Evolutionary conservation across 1,140 invertebrate genomes (phyloP), one percentile per base, ranked within the genome.

Genomic region (Zaprionus taronus): DNA sequence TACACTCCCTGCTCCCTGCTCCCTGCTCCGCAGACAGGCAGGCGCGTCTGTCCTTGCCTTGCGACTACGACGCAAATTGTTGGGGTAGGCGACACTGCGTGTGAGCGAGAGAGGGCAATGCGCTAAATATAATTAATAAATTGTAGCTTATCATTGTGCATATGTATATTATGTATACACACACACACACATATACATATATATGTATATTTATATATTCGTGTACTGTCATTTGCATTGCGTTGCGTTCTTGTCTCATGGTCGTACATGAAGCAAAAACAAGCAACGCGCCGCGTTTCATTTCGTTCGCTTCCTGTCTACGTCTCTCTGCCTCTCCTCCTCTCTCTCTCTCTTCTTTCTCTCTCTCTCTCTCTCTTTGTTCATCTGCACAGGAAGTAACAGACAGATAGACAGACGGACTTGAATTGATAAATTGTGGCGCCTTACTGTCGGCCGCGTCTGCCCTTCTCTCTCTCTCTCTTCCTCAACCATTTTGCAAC

Each of bases 31-130:
- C 57, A 67, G 70, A 41, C 53, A 60, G 47, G 14, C 64, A 24
- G 71, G 56, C 51, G 67, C 67, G 68, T 26, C 67, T 64, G 72
- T 75, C 67, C 73, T 60, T 64, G 68, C 67, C 60, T 71, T 44
- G 62, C 57, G 36, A 49, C 74, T 62, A 65, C 72, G 38, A 71
- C 64, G 78, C 44, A 74, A 80, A 79, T 66, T 84, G 66, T 87
- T 87, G 84, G 84, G 81, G 81, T 87, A 87, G 84, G 84, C 76
- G 68, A 74, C 12, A 58, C 28, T 31, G 56, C 17, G 56, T n/a
- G 60, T 1, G 56, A 58, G 56, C 24, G 41, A 22, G 51, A 31
- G 53, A 63, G 63, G 26, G 64, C 44, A 63, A 41, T 56, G 75
- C 51, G 70, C 70, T 57, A 68, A 67, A 73, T 66, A 73, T 66